Conservation (phyloP, 1,140 invertebrate species). For the Ridgeia piscesae region DNA sequence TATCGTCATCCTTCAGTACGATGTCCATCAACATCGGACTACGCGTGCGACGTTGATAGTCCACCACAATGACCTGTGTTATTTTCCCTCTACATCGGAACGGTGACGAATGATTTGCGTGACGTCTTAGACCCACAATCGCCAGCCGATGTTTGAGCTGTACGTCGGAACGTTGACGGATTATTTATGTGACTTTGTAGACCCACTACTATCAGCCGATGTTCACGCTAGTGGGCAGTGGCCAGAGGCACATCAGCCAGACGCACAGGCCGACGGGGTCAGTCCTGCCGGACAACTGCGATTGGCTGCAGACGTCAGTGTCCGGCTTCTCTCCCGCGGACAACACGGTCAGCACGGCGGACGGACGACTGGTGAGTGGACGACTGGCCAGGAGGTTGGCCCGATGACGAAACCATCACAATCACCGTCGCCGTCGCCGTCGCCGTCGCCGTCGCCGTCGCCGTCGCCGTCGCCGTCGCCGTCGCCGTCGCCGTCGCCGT, state of each 20-base stretch:
- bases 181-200: constrained; percentile 58
- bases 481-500: too few relatives aligned
- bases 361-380: constrained; percentile 68
- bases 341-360: constrained; percentile 70
- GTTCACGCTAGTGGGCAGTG: constrained; percentile 92
- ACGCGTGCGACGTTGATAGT: too few relatives aligned
- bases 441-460: too few relatives aligned
- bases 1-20: too few relatives aligned
- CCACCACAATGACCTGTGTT: too few relatives aligned
- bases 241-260: constrained; percentile 72
- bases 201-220: constrained; percentile 95
- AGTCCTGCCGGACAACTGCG: constrained; percentile 75
- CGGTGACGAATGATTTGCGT: background rate
- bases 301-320: constrained; percentile 79
- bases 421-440: too few relatives aligned
- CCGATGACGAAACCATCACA: too few relatives aligned
- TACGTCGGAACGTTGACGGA: background rate
- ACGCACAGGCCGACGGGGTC: constrained; percentile 66
- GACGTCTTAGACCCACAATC: background rate
- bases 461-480: too few relatives aligned
- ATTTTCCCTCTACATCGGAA: too few relatives aligned
- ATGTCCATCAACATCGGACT: too few relatives aligned
- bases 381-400: background rate
- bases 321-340: constrained; percentile 72
- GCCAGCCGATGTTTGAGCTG: background rate